Conservation (phyloP, 2,797 vertebrate genomes). For the Bradypodion ventrale region DNA sequence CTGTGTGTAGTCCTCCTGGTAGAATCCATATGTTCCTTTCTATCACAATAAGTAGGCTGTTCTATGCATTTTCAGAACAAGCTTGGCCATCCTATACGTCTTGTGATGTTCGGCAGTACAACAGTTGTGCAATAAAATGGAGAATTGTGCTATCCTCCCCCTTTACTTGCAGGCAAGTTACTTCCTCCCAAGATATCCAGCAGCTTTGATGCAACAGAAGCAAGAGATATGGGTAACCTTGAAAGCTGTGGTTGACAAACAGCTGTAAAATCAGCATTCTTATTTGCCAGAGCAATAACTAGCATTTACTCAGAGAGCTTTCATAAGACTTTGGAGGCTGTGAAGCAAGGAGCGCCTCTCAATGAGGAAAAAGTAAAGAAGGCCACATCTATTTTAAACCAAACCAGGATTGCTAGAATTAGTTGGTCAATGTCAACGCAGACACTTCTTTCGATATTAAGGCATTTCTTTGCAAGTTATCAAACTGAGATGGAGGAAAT, state of each 20-base stretch:
- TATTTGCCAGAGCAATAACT: neutral
- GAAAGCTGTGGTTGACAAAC: neutral
- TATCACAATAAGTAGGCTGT: too few species aligned
- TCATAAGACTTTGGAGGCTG: neutral
- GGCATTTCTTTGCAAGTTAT: conserved; percentile 33
- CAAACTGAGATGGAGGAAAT: conserved; percentile 47
- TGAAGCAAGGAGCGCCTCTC: neutral
- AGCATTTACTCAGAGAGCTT: neutral
- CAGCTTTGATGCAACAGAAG: neutral
- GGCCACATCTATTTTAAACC: neutral
- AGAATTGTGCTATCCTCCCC: too few species aligned
- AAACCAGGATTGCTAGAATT: neutral
- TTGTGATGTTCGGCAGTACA: neutral
- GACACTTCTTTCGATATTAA: conserved; percentile 64
- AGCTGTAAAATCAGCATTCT: too few species aligned
- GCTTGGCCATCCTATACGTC: neutral
- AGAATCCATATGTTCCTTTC: too few species aligned
- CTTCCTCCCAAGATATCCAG: accelerated
- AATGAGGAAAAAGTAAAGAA: too few species aligned
- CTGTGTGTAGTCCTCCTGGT: too few species aligned
- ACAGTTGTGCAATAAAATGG: neutral
- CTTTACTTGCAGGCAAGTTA: conserved; percentile 1
- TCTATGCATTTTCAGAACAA: too few species aligned
- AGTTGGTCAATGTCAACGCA: neutral
- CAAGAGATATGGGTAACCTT: neutral